Base-by-base conservation (phyloP, 92 coral and sea anemone genomes). In the Metridium senile region DNA sequence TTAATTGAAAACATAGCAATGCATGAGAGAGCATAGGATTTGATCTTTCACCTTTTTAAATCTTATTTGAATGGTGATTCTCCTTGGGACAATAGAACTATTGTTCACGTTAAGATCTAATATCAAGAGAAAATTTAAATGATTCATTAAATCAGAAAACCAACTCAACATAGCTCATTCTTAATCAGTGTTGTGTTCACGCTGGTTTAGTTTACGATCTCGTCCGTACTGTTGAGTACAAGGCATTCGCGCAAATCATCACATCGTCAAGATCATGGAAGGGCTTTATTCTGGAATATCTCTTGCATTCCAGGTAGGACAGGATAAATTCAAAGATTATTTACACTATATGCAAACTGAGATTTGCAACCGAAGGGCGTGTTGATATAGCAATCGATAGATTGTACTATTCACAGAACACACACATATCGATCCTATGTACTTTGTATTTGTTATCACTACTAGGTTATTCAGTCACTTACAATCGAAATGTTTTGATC, bases 31-130 rank as follows among this genome's bases (percentile, higher is more conserved):
- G 10, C 65, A 58, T 49, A 54, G 45, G 4, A 22, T 29, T 71
- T 58, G 33, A 58, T 31, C 64, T 58, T 73, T 73, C 52, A 73
- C 28, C 78, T 73, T 33, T 73, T 70, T 0, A 57, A 20, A 73
- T 1, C 28, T 35, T 18, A 1, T 73, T 26, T 33, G 53, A 73
- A 73, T 73, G 66, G 78, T 33, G 64, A 73, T 73, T 73, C 78
- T 73, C 78, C 78, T 23, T 58, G 9, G 33, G 20, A 73, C 63
- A 57, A 62, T 31, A 73, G 20, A 34, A 0, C 78, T 33, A 29
- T 73, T 73, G 78, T 73, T 33, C 33, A 4, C 18, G 10, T 20
- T 20, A 8, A 57, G 67, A 57, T 54, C 17, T 73, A 1, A 25
- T 33, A 29, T 33, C n/a, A 29, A 21, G 35, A 20, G 58, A 57